Evolutionary conservation across 2,113 vertebrate species (phyloP).

Genomic region (Alectura lathami): DNA sequence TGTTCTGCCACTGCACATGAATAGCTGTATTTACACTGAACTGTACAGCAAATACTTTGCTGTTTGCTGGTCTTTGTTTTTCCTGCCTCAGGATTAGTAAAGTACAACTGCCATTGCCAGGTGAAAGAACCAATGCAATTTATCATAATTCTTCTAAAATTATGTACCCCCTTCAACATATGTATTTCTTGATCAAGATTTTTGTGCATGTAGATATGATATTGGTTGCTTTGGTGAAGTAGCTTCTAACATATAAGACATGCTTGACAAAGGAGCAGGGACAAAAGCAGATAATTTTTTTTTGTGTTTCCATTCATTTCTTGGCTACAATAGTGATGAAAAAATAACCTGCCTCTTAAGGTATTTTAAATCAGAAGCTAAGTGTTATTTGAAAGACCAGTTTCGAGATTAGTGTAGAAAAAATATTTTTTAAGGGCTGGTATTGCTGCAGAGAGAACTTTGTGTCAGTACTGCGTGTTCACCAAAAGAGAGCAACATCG

Average conservation of each 20-base stretch:
- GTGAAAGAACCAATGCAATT: neutral
- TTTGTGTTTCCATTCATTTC: neutral
- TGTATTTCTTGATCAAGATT: neutral
- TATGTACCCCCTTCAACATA: neutral
- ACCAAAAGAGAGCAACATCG: constrained; percentile 81
- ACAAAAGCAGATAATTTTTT: neutral
- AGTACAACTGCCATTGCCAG: neutral
- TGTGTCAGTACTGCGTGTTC: constrained; percentile 69
- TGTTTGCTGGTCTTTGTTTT: neutral
- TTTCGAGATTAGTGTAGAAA: constrained; percentile 56
- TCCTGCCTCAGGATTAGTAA: neutral
- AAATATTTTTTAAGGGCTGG: constrained; percentile 18
- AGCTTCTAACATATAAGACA: neutral
- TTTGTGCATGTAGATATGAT: neutral
- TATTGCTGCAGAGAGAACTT: neutral
- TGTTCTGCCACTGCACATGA: neutral
- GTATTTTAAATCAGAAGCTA: constrained; percentile 38
- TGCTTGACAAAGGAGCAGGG: neutral
- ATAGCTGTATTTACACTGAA: neutral
- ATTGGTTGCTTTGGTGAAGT: neutral
- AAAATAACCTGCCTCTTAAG: constrained; percentile 1
- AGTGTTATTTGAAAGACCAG: constrained; percentile 50
- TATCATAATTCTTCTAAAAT: neutral
- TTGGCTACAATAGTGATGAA: neutral
- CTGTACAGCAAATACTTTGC: neutral